Evolutionary conservation across 2,797 vertebrate species (phyloP), one percentile per base, ranked within the genome.

Genomic region (Pteropus rufus): DNA sequence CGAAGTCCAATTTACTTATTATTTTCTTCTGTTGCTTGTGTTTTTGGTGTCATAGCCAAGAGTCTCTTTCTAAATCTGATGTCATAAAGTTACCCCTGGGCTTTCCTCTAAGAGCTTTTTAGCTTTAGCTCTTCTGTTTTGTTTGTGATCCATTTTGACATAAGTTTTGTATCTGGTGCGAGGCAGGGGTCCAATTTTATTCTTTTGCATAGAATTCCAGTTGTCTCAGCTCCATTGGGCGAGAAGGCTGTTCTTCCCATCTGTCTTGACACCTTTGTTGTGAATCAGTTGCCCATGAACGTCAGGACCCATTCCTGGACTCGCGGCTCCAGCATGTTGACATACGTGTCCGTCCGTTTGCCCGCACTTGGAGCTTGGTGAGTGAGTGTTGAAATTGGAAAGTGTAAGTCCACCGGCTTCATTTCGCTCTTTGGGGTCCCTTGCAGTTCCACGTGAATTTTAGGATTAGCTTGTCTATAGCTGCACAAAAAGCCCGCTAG

Each of bases 281-380:
- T 16, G 24, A 15, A 8, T 11, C 6, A 36, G 1, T 2, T 31
- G 72, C 10, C 44, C 60, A 0, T 10, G 1, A 4, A 0, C 4
- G 7, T 2, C 7, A 29, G 58, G 58, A 1, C 56, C 11, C 18
- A 0, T 31, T 29, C 36, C n/a, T 39, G 72, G 58, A 7, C 72
- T 18, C 39, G 19, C 9, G 26, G 41, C 3, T 36, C 23, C 4
- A 0, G 60, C 4, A 0, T 5, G 0, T 2, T 23, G 16, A 10
- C 10, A 19, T 9, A 1, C 2, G 0, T 6, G 21, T 34, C 21
- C 39, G n/a, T 54, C n/a, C 23, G 7, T 54, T 10, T 4, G 24
- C 26, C 24, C 0, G 86, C 2, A 0, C 3, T 46, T 2, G 5
- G 31, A 3, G 34, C 14, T 3, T 21, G 7, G 26, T 21, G 46